phyloP scores from a whole-genome alignment of 37 sponge, comb jelly and placozoan species.

The Dysidea cf. avara region DNA sequence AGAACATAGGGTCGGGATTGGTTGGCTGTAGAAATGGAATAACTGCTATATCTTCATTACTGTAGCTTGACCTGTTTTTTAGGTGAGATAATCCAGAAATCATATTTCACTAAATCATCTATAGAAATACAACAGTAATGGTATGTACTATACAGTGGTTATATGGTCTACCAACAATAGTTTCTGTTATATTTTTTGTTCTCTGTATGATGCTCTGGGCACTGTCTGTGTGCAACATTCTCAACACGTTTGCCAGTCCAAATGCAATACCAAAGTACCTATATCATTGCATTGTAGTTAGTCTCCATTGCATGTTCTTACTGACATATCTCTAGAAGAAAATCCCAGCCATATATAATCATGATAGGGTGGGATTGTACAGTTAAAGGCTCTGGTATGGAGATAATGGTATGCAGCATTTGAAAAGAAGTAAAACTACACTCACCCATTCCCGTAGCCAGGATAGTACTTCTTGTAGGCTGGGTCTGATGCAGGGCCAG shows the following conservation, averaged over 20 bases:
- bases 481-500: slow-evolving; percentile 39
- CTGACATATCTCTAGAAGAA: slow-evolving; percentile 60
- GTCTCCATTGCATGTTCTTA: too few relatives aligned
- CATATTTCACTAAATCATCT: slow-evolving; percentile 38
- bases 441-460: slow-evolving; percentile 27
- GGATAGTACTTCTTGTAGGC: slow-evolving; percentile 37
- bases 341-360: slow-evolving; percentile 50
- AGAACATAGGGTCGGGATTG: slow-evolving; percentile 36
- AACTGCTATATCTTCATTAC: background rate
- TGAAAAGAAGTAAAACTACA: background rate
- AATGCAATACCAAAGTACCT: slow-evolving; percentile 55
- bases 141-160: background rate
- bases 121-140: background rate
- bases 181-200: slow-evolving; percentile 6
- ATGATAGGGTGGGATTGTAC: slow-evolving; percentile 28
- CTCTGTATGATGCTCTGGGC: slow-evolving; percentile 1
- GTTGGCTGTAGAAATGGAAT: slow-evolving; percentile 14
- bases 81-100: slow-evolving; percentile 57
- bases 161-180: background rate
- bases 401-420: background rate
- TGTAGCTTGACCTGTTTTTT: slow-evolving; percentile 39
- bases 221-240: slow-evolving; percentile 6
- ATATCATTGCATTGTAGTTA: background rate
- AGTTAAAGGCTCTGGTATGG: slow-evolving; percentile 14
- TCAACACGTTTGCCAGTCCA: slow-evolving; percentile 44